A percentile compares a stretch with the other conserved stretches of the same genome.
These are phyloP conservation scores for Karalla daura DNA, from an alignment of 2,797 vertebrate species.

Conservation along the genomic window DNA sequence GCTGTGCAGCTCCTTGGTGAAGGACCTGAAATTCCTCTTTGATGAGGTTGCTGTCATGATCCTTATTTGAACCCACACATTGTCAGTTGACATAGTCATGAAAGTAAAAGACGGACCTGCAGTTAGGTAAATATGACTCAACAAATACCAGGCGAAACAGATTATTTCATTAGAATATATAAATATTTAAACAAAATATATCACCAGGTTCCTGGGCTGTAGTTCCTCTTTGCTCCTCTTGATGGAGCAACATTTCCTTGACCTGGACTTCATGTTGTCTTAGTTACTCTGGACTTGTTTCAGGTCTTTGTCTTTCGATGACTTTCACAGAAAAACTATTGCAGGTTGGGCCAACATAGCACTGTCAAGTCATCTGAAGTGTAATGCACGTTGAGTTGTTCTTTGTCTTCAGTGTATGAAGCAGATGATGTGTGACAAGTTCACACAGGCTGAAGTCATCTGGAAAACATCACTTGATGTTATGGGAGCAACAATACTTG, in stretches of 20 bases:
- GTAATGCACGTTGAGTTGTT: neutral
- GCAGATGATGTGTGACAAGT: slow-evolving; percentile 20
- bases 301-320: neutral
- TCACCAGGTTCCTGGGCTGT: neutral
- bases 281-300: neutral
- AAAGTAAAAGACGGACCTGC: neutral
- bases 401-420: slow-evolving; percentile 28
- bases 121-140: slow-evolving; percentile 6
- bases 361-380: neutral
- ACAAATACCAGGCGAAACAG: slow-evolving; percentile 1
- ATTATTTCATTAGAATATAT: too few relatives aligned
- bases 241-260: neutral
- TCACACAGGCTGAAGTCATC: slow-evolving; percentile 17
- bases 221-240: neutral
- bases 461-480: slow-evolving; percentile 13
- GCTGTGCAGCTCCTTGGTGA: too few relatives aligned
- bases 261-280: neutral
- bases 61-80: neutral
- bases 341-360: neutral
- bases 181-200: too few relatives aligned
- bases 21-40: too few relatives aligned
- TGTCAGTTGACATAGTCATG: neutral
- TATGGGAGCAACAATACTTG: neutral
- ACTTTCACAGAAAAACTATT: slow-evolving; percentile 3
- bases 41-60: too few relatives aligned